Evolutionary conservation across 2,113 vertebrate species (phyloP).

Genomic region (Elgaria multicarinata): DNA sequence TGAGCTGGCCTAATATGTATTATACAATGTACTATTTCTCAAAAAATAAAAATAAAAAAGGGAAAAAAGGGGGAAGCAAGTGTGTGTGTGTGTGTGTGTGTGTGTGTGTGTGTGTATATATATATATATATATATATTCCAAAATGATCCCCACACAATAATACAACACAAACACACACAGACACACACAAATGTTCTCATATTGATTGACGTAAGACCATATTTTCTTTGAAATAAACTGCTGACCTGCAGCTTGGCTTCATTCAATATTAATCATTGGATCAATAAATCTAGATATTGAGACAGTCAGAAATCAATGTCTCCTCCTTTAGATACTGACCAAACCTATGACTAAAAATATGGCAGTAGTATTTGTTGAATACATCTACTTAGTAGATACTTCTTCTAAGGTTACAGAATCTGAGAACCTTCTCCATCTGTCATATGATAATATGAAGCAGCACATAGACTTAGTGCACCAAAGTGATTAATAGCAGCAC

Average conservation of each 20-base stretch:
- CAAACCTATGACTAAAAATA: constrained; percentile 39
- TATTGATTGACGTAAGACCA: constrained; percentile 29
- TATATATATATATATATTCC: neutral
- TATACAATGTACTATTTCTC: neutral
- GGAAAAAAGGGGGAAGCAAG: no score
- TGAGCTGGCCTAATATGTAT: neutral
- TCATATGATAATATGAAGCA: neutral
- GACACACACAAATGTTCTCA: constrained; percentile 13
- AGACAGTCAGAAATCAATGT: constrained; percentile 46
- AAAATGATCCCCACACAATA: fast-evolving
- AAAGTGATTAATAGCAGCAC: neutral
- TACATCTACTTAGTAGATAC: neutral
- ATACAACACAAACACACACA: constrained; percentile 17
- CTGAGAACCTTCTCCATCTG: neutral
- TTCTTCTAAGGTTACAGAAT: neutral
- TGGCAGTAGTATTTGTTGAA: constrained; percentile 14
- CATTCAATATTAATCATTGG: constrained; percentile 48
- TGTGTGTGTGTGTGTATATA: no score
- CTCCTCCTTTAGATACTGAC: constrained; percentile 34
- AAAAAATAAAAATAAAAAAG: no score
- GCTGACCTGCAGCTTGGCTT: constrained; percentile 62
- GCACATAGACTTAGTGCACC: neutral
- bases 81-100: no score
- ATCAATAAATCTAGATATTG: constrained; percentile 58
- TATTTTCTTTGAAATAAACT: constrained; percentile 53